Percentiles rank a stretch among this genome's conserved stretches.
Evolutionary conservation across 2,113 vertebrate species (phyloP).

Genomic region (Fulmarus glacialis): DNA sequence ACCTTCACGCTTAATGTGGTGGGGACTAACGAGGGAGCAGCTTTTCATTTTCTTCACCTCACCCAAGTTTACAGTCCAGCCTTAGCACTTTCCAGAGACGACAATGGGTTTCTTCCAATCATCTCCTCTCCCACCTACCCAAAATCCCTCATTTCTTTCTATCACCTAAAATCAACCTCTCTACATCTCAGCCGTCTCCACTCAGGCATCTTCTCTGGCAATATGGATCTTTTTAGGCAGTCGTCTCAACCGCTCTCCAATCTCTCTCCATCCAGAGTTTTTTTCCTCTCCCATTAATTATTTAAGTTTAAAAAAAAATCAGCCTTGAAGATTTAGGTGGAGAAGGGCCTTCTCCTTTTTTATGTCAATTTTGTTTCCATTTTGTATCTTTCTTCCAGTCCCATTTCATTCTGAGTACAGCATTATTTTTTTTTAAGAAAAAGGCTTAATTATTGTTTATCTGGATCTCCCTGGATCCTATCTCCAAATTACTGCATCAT

Average conservation of each 20-base stretch:
- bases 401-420: not conserved
- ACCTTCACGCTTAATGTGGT: accelerated
- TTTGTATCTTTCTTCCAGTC: not conserved
- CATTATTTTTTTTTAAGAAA: not conserved
- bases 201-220: not conserved
- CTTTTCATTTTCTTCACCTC: not conserved
- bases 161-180: not conserved
- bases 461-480: not conserved
- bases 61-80: not conserved
- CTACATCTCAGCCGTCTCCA: not conserved
- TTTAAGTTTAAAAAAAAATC: not conserved
- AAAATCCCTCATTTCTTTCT: not conserved
- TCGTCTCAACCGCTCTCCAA: not conserved
- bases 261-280: not conserved
- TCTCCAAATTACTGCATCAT: not conserved
- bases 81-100: not conserved
- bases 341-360: not conserved
- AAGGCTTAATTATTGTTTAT: not conserved
- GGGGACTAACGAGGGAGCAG: not conserved
- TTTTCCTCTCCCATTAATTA: not conserved
- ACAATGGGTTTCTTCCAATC: not conserved
- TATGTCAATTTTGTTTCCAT: not conserved
- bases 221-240: not conserved
- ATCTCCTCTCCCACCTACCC: not conserved
- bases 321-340: not conserved